Conservation (phyloP, 2,113 vertebrate species). For the Montifringilla adamsi region DNA sequence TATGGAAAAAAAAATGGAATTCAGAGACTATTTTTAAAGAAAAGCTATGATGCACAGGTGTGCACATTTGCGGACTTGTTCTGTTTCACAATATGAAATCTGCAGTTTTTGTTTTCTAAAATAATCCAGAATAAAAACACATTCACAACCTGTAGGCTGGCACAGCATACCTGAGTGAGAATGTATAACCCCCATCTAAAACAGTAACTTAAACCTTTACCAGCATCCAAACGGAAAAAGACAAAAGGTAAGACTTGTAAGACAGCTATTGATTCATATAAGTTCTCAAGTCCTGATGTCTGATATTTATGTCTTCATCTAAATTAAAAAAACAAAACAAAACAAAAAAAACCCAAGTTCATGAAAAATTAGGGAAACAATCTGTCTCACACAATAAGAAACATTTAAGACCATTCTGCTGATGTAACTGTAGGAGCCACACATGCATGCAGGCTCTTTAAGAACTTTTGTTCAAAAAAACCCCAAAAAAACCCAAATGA, state of each 20-base stretch:
- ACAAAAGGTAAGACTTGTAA: constrained; percentile 90
- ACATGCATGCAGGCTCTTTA: constrained; percentile 94
- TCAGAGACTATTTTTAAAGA: constrained; percentile 71
- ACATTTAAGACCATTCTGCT: constrained; percentile 99
- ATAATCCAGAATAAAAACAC: constrained; percentile 94
- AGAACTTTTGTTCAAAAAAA: constrained; percentile 81
- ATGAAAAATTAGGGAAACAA: constrained; percentile 87
- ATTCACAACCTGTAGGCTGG: constrained; percentile 99
- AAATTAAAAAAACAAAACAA: constrained; percentile 79
- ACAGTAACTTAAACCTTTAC: constrained; percentile 92
- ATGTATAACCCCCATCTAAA: constrained; percentile 93
- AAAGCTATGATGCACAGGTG: constrained; percentile 73
- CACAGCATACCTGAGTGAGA: constrained; percentile 99
- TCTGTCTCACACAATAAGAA: constrained; percentile 94
- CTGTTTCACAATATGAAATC: constrained; percentile 80
- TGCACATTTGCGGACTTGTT: constrained; percentile 79
- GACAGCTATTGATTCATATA: constrained; percentile 87
- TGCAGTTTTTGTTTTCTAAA: constrained; percentile 81
- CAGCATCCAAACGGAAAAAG: constrained; percentile 87
- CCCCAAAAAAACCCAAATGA: constrained; percentile 57
- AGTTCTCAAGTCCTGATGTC: constrained; percentile 94
- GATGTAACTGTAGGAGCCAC: constrained; percentile 92
- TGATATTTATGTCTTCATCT: constrained; percentile 89
- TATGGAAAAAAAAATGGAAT: constrained; percentile 77
- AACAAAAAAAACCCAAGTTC: constrained; percentile 64